Conservation (phyloP, 2,888 invertebrate genomes). For the Stenodera caucasica region DNA sequence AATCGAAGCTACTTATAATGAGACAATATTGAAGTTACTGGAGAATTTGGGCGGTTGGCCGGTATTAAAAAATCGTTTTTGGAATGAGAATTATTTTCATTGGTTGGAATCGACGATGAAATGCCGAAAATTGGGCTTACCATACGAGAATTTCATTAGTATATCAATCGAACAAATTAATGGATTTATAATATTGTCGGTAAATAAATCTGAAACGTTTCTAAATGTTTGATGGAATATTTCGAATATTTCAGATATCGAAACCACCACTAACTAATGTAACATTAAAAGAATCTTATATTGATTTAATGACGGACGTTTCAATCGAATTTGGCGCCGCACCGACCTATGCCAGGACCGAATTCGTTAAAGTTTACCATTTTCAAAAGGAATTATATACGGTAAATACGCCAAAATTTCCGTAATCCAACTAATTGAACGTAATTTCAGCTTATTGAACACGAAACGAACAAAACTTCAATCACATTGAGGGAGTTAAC, state of each 20-base stretch:
- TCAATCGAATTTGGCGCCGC: slow-evolving; percentile 36
- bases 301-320: slow-evolving; percentile 38
- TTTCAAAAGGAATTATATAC: slow-evolving; percentile 37
- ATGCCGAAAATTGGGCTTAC: slow-evolving; percentile 39
- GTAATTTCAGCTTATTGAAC: slow-evolving; percentile 20
- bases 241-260: neutral
- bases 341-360: slow-evolving; percentile 24
- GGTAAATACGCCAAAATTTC: slow-evolving; percentile 22
- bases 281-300: slow-evolving; percentile 28
- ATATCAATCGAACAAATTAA: slow-evolving; percentile 7
- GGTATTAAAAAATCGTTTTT: slow-evolving; percentile 34
- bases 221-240: neutral
- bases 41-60: slow-evolving; percentile 47
- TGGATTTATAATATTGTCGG: slow-evolving; percentile 24
- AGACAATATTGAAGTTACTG: slow-evolving; percentile 33
- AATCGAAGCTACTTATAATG: slow-evolving; percentile 29
- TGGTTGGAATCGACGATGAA: slow-evolving; percentile 41
- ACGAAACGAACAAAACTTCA: slow-evolving; percentile 24
- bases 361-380: slow-evolving; percentile 36
- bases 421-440: neutral
- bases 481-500: slow-evolving; percentile 34
- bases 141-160: slow-evolving; percentile 35
- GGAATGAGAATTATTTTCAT: slow-evolving; percentile 37
- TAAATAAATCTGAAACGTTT: slow-evolving; percentile 12
- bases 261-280: neutral